Base-by-base conservation (phyloP, 2,113 vertebrate species). In the Microtus montanus region DNA sequence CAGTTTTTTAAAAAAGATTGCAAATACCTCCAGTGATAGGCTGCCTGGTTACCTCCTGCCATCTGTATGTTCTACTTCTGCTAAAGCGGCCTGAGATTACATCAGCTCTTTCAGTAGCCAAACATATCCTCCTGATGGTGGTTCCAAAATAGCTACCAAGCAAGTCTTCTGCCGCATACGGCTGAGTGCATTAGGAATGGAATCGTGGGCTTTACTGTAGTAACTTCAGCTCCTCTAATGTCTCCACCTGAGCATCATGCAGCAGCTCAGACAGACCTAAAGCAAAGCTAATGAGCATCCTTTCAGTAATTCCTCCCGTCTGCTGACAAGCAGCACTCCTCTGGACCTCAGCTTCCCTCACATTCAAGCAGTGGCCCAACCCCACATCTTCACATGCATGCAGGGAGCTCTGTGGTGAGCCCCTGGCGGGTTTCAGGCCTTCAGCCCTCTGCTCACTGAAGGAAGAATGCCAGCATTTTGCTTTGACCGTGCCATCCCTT, bases 1-100 rank as follows among this genome's bases (percentile, higher is more conserved):
- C 61, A 58, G 77, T 68, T 66, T 66, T 93, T 66, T 84, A 85
- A 85, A 85, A 80, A 73, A 91, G 73, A 75, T 80, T 66, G 91
- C 33, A 74, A 73, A 93, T 44, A 22, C 54, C 79, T 89, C 64
- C 79, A 30, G 66, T 26, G 33, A 58, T 44, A 13, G 61, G 74
- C 58, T 11, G 30, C 79, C 74, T 52, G 73, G 87, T 85, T 58
- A 44, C 78, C 79, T 93, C 70, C 84, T 58, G 15, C 52, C 78
- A 78, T n/a, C 96, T 89, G 79, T 58, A 86, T 11, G 22, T 49
- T 80, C 85, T 71, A 49, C 71, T 80, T 85, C 28, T 80, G 44
- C 33, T 49, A 74, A 91, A 19, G 28, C 6, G 2, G 78, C 71
- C 88, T 63, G 74, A 88, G n/a, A 66, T 58, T 44, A 90, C 41